Base-by-base conservation (phyloP, 1,140 invertebrate genomes). In the Phymorhynchus buccinoides region DNA sequence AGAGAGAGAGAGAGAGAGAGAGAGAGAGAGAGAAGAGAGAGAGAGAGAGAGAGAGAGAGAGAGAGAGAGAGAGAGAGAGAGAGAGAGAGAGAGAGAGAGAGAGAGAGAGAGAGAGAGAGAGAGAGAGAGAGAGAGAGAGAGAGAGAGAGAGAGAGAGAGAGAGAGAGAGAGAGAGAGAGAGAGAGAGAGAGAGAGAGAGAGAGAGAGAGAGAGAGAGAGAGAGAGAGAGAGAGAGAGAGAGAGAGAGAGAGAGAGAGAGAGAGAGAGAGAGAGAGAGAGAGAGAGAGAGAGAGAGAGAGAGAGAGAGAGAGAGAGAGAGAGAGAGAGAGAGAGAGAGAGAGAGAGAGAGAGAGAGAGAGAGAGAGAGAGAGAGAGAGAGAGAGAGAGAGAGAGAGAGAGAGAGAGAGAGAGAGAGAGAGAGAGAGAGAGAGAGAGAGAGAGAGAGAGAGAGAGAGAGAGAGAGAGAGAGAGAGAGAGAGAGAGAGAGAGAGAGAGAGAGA, bases 301-400 rank as follows among this genome's bases (percentile, higher is more conserved):
- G 22, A 22, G 22, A 7, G 48, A 22, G 48, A 52, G 48, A 52
- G 22, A 12, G 22, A 22, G 22, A 22, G 22, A 7, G 48, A 22
- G 22, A 52, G 7, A 52, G 48, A 52, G 48, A 52, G 22, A 52
- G 48, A 79, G 41, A 32, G 32, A 18, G 78, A 44, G 3, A 44
- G 78, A 3, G n/a, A n/a, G 6, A 41, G 18, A 48, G 30, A 80
- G 27, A 80, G 16, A 80, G 3, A 18, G n/a, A 22, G 48, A 52
- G 14, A 80, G 35, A 44, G 78, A 80, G 41, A 44, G 78, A 80
- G 78, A 44, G 78, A 80, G 78, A 80, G 78, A 80, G 78, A 80
- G 78, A 48, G 41, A 80, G 78, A 80, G 41, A 80, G 78, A 80
- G 78, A 44, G 77, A 80, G 78, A 80, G 41, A 80, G 78, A 80